phyloP scores from a whole-genome alignment of 2,113 vertebrate genomes.

The Oryzias curvinotus region DNA sequence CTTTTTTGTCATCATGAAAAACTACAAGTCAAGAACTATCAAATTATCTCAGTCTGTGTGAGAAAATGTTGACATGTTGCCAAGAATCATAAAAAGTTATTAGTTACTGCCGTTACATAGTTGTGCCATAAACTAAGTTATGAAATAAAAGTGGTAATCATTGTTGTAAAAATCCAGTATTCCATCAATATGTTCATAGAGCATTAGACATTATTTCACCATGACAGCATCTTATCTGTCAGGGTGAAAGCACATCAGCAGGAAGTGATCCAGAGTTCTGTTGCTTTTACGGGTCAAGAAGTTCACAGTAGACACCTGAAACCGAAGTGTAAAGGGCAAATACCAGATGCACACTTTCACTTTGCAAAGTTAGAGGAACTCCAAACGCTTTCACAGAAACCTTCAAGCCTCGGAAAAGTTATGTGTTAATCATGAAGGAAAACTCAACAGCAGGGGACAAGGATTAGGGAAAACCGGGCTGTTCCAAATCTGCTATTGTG shows the following conservation, averaged over 20 bases:
- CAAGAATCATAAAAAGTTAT: neutral
- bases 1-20: constrained; percentile 6
- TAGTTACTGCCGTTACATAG: neutral
- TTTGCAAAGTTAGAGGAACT: constrained; percentile 6
- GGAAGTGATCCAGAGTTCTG: constrained; percentile 3
- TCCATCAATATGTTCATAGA: constrained; percentile 1
- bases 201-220: neutral
- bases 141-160: neutral
- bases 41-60: neutral
- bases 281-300: constrained; percentile 32
- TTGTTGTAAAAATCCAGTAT: neutral
- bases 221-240: neutral
- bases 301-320: constrained; percentile 16
- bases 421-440: neutral
- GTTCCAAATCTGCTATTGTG: no score
- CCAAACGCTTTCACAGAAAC: constrained; percentile 5
- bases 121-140: constrained; percentile 12
- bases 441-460: no score
- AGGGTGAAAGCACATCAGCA: constrained; percentile 6
- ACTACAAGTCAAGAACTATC: neutral
- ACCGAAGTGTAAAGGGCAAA: constrained; percentile 52
- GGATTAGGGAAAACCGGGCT: no score
- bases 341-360: constrained; percentile 25
- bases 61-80: neutral
- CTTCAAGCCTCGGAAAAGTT: neutral